phyloP scores from a whole-genome alignment of 2,888 invertebrate genomes.

The Mesochorus sp. region DNA sequence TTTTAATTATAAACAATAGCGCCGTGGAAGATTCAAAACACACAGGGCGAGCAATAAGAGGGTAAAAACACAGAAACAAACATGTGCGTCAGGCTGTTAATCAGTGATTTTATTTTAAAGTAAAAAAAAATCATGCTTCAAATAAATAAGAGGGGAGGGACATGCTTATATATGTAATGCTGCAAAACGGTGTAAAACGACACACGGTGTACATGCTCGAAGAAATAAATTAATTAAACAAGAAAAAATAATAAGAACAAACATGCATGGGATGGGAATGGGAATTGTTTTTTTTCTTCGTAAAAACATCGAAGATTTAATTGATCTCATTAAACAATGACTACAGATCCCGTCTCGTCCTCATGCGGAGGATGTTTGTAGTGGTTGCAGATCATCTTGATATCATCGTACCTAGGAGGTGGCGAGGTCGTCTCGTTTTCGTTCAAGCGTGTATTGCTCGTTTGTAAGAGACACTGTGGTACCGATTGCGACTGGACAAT shows the following conservation, averaged over 20 bases:
- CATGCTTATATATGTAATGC: conserved; percentile 73
- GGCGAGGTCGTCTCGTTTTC: conserved; percentile 72
- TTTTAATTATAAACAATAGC: no score
- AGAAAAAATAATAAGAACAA: conserved; percentile 60
- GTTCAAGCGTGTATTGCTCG: conserved; percentile 77
- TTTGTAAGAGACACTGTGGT: conserved; percentile 79
- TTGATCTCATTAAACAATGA: conserved; percentile 77
- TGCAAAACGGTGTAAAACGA: conserved; percentile 61
- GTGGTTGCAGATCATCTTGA: conserved; percentile 80
- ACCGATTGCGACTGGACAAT: conserved; percentile 89
- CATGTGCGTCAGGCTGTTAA: conserved; percentile 80
- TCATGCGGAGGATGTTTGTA: conserved; percentile 78
- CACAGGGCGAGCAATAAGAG: background rate
- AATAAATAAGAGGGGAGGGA: conserved; percentile 78
- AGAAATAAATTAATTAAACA: conserved; percentile 75
- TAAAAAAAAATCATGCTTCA: conserved; percentile 76
- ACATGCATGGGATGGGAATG: conserved; percentile 59
- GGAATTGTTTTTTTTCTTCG: conserved; percentile 27
- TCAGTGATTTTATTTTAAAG: conserved; percentile 79
- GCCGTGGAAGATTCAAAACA: background rate
- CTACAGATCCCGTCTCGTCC: conserved; percentile 82
- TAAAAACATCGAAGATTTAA: conserved; percentile 41
- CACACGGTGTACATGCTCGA: conserved; percentile 78
- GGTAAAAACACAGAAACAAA: conserved; percentile 67
- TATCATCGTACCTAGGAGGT: conserved; percentile 82